Evolutionary conservation across 2,888 invertebrate species (phyloP), one percentile per base, ranked within the genome.

Genomic region (Pemphredon lugubris): DNA sequence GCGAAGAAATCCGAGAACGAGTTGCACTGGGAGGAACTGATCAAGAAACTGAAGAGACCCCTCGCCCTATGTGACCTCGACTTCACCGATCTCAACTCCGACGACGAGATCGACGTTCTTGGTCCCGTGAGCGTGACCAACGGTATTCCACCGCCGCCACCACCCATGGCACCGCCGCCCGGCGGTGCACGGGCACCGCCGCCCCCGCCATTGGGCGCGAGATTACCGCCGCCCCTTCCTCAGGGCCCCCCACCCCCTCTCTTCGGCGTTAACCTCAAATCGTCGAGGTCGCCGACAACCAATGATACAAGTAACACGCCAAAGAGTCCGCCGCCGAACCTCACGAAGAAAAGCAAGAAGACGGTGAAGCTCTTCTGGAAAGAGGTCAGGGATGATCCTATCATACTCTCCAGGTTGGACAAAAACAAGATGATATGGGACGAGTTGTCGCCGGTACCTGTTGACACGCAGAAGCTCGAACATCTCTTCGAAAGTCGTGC

Each of bases 361-460:
- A 99, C 99, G 20, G 96, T 99, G 11, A 98, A 98, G 90, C 91
- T 99, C 54, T 99, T 99, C 90, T 99, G 99, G 99, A 96, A 96
- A 87, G 98, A 99, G 90, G 96, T 97, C 5, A 93, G 96, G 79
- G 96, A 96, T 77, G 94, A 94, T 86, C 94, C 94, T 0, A 91
- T 94, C 32, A 93, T 93, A 71, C 91, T 94, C 48, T 88, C 75
- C n/a, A 82, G 87, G 91, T 92, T 75, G 93, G 94, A 88, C 51
- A 87, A 87, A 55, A 87, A 87, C 75, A 89, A 88, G 54, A 94
- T 94, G 84, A 96, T 98, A 86, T 98, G 98, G 98, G 97, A 97
- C 88, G 96, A 97, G 86, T 90, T 98, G 53, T 94, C 94, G 37
- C 93, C 95, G 23, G 94, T 98, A 4, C 92, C 93, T 57, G 93